Evolutionary conservation across 1,140 invertebrate species (phyloP), one percentile per base, ranked within the genome.

Genomic region (Drosophila arizonae): DNA sequence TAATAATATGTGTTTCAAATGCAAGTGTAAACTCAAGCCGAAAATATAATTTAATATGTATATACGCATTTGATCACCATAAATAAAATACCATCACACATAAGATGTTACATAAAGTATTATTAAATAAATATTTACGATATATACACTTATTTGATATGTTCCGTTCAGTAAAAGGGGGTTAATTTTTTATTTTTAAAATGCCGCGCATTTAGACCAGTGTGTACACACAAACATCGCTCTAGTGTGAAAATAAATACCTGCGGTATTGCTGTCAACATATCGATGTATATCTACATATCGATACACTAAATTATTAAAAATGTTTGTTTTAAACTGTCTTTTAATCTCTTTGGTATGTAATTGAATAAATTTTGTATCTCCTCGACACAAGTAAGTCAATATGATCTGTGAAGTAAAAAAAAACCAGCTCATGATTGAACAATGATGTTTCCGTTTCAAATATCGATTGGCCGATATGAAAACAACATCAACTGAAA

Each of bases 401-500:
- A 28, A 15, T 28, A 51, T 28, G 11, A 13, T 6, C 13, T 6
- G 6, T 2, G 1, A n/a, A 26, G 4, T 26, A 36, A n/a, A 26
- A n/a, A 26, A 3, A 15, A 15, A 17, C 43, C 9, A 9, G 17
- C n/a, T 46, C 43, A 50, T 39, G 30, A 54, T 17, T 21, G 21
- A 24, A 39, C n/a, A 26, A 43, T 15, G 4, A 26, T 11, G 21
- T 10, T 48, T 4, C 6, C 2, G 15, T n/a, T 33, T 33, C 0
- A 46, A 30, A 33, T 48, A 58, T 67, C 64, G 64, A 67, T 58
- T 39, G 21, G 24, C 58, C 64, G 64, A 67, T 67, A 57, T 9
- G 15, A 39, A 48, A 54, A 24, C 24, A 72, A 55, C 41, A 72
- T 72, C 70, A 72, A 72, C 63, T 67, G 67, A 48, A 67, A 45